Base-by-base conservation (phyloP, 2,797 vertebrate species). In the Bradypus variegatus region DNA sequence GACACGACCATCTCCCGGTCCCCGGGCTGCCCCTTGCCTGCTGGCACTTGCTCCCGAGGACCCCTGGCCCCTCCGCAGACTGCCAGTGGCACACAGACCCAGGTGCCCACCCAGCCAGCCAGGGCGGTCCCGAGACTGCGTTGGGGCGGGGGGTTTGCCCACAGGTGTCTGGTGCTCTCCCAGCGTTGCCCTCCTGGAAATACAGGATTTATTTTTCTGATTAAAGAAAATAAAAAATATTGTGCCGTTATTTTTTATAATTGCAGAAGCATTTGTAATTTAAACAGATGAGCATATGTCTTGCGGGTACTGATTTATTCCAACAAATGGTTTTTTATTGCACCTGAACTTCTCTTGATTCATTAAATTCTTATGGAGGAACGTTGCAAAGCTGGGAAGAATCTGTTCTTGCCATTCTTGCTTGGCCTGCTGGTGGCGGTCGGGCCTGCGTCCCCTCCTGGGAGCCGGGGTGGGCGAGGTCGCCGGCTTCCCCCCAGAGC, bases 181-280 rank as follows among this genome's bases (percentile, higher is more conserved):
- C 55, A 78, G 62, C 29, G 18, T 36, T 27, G 78, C 76, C 91
- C 94, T 88, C 96, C 94, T 78, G 89, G 93, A 93, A 96, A 87
- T 60, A 76, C 50, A 79, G 93, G 94, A 81, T 95, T 18, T 79
- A 90, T 97, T 96, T 96, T 97, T 96, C 93, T 94, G 94, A 93
- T 97, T 95, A 96, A 97, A 95, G 83, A 95, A 96, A 96, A 93
- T 93, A 95, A 97, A 97, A 96, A 91, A 86, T 90, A 55, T 91
- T 83, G 48, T 83, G 83, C 73, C 93, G 31, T 97, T 97, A 96
- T 97, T 97, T 95, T 96, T 93, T 96, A 91, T 92, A 96, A 93
- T 91, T 72, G 88, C 89, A 76, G 95, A 97, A 91, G 94, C 33
- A 91, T 95, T 94, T 95, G 72, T 96, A 91, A 96, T 94, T 96